Base-by-base conservation (phyloP, 2,113 vertebrate species). In the Tyrannus savana region DNA sequence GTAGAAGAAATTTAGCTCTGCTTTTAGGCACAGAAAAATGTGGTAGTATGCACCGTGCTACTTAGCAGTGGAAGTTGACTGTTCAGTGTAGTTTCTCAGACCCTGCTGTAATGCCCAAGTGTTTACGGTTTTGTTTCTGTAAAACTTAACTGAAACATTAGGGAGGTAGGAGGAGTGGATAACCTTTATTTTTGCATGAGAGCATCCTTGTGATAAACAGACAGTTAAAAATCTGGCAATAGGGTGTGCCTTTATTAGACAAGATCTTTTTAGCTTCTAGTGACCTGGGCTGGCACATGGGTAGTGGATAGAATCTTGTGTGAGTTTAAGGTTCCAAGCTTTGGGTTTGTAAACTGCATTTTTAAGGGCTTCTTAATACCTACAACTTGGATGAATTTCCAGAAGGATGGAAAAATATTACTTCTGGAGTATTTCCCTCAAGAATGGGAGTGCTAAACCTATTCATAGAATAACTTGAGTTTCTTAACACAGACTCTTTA, bases 21-120 rank as follows among this genome's bases (percentile, higher is more conserved):
- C n/a, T 58, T 68, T 46, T 68, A 7, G 37, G 19, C 21, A 10
- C 35, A 19, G 10, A 52, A 18, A 52, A 35, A 17, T 63, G 4
- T 35, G 47, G 46, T 47, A 25, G 33, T 33, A 5, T 28, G 19
- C 3, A 10, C 78, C 0, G 0, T 56, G 35, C 46, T 35, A 47
- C 39, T 59, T 87, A 30, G 15, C 44, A 33, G 12, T 59, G 25
- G 44, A 44, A 52, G 18, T 10, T 68, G 31, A 39, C 31, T 85
- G n/a, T 46, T 28, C 68, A 15, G 17, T n/a, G 4, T 39, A 7
- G 14, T 75, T 67, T 80, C 35, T 67, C 23, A 37, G 12, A 46
- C 24, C 7, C 12, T 4, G 5, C 17, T 87, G 14, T 60, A 64
- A 24, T 62, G 47, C 8, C 10, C 11, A 58, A 68, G 12, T 56